Evolutionary conservation across 2,797 vertebrate genomes (phyloP), one percentile per base, ranked within the genome.

Genomic region (Stomatorhinus walkeri): DNA sequence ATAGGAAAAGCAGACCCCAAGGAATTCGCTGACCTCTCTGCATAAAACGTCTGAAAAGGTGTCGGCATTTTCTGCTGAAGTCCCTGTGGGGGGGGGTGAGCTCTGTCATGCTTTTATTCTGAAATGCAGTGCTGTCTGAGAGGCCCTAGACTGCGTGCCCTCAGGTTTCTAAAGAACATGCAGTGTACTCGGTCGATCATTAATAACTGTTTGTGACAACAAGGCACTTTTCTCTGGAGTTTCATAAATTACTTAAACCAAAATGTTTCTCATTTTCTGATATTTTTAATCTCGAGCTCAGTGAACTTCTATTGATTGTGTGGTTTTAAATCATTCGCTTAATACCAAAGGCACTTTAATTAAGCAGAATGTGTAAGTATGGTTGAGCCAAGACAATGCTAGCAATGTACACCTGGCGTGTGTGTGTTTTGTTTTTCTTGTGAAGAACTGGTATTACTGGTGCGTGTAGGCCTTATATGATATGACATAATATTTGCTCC

Each of bases 261-360:
- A 24, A 85, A 22, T n/a, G 79, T 43, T 48, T 51, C 81, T 43
- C 79, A 4, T 51, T 22, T 49, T 46, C 40, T n/a, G 40, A 2
- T 14, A 22, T 84, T 85, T 51, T 24, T 48, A 76, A 48, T 51
- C 22, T 51, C 16, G 46, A 85, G 22, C 81, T 24, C 4, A 36
- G 16, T 24, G 3, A 36, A 40, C 14, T 43, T 40, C 68, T 79
- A 6, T 43, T 79, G 36, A 40, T 68, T 14, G 61, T 28, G 24
- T 43, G 32, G 72, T 40, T 79, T 79, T 43, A 79, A 43, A 79
- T 76, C 1, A 40, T 40, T n/a, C 3, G 2, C 68, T 40, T 76
- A 64, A 64, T 28, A 40, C 32, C 40, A 40, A 79, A 54, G 14
- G 48, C 93, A 92, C 91, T 89, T 64, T 72, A 36, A 72, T 61